Evolutionary conservation across 2,888 invertebrate genomes (phyloP).

Genomic region (Drosophila crucigera): DNA sequence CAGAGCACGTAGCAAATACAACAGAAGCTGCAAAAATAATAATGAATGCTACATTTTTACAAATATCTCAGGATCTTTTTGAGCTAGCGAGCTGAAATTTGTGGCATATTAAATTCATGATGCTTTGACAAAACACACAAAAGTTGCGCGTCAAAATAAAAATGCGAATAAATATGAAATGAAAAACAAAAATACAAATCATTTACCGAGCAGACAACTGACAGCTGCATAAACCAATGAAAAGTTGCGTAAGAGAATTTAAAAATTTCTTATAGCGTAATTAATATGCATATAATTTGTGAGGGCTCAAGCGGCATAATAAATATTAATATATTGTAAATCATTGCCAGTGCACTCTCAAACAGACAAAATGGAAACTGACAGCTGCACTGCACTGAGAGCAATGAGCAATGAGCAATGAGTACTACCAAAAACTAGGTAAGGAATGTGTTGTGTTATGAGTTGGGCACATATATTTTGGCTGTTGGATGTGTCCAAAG

Average conservation of each 20-base stretch:
- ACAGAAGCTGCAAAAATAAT: constrained; percentile 7
- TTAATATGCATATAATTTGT: constrained; percentile 24
- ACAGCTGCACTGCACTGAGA: constrained; percentile 53
- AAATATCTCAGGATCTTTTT: constrained; percentile 14
- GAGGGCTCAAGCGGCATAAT: constrained; percentile 32
- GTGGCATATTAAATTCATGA: background rate
- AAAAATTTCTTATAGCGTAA: constrained; percentile 32
- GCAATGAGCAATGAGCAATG: background rate
- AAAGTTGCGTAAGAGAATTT: constrained; percentile 5
- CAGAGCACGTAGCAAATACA: constrained; percentile 19
- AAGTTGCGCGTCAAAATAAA: background rate
- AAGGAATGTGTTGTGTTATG: constrained; percentile 29
- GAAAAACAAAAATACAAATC: background rate
- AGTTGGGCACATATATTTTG: constrained; percentile 4
- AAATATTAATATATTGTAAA: constrained; percentile 51
- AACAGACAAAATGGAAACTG: constrained; percentile 23
- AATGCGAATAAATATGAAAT: background rate
- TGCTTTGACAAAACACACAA: background rate
- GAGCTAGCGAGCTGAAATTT: constrained; percentile 2
- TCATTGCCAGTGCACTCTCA: constrained; percentile 38
- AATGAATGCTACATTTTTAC: background rate
- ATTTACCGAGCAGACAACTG: constrained; percentile 9
- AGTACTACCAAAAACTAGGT: constrained; percentile 32
- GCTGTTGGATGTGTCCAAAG: background rate
- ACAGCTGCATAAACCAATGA: constrained; percentile 43